Evolutionary conservation across 2,797 vertebrate species (phyloP), one percentile per base, ranked within the genome.

Genomic region (Myotis findleyi): DNA sequence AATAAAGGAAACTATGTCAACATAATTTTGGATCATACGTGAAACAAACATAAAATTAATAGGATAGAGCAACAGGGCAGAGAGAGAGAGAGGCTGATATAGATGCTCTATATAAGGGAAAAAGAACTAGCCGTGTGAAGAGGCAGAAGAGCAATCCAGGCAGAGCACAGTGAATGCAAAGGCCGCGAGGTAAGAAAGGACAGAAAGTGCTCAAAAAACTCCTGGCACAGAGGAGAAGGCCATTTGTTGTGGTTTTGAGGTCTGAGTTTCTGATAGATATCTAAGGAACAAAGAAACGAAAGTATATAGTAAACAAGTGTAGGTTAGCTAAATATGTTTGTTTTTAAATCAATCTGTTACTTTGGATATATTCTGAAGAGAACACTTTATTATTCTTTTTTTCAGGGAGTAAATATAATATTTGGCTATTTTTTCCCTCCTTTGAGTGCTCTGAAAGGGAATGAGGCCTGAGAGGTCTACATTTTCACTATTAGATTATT

Each of bases 341-440:
- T 3, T 66, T 66, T 85, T 3, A 62, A 91, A 69, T 64, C 51
- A 76, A 62, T 73, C 53, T 86, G 71, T 85, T 83, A 88, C 69
- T 94, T 93, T 25, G 92, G 79, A 94, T 12, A 71, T 47, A 84
- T 93, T 83, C 68, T 92, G 27, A 38, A 89, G 23, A 84, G n/a
- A 73, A 59, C 10, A 66, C 11, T 64, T 68, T 68, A 44, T 62
- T 57, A 25, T 36, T 84, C 9, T 69, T 73, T 57, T 66, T 84
- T 53, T 21, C 2, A 14, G 16, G 49, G 2, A 71, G 21, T 66
- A 49, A 75, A 51, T 92, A 87, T 53, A 49, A 87, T 59, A 49
- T 69, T 73, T 81, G 41, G 36, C 49, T 38, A 38, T 66, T 66
- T 3, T 38, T 51, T 38, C 44, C 59, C 66, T 8, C 66, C 33